Conservation (phyloP, 2,888 invertebrate species). For the Drosophila phalerata region DNA sequence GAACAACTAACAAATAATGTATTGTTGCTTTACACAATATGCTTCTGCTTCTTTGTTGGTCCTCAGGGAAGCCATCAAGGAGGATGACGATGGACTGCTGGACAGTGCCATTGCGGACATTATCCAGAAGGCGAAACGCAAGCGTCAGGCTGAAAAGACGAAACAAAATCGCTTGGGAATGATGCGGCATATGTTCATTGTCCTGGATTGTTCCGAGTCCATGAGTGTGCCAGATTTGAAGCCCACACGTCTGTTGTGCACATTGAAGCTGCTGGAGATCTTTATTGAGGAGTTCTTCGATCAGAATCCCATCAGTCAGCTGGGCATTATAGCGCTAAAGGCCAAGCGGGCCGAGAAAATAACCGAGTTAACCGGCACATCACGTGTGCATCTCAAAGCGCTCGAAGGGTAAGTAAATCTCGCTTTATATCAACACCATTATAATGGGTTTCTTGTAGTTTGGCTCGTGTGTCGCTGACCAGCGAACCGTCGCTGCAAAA, state of each 20-base stretch:
- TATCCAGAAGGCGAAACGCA: slow-evolving; percentile 94
- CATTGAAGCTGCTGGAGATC: slow-evolving; percentile 95
- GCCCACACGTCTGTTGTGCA: slow-evolving; percentile 95
- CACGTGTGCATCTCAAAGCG: slow-evolving; percentile 92
- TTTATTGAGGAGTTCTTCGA: slow-evolving; percentile 99
- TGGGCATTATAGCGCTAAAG: slow-evolving; percentile 95
- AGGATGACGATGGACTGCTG: slow-evolving; percentile 97
- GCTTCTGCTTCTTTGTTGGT: not conserved
- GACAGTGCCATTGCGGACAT: slow-evolving; percentile 96
- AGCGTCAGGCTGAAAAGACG: slow-evolving; percentile 89
- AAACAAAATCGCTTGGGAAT: slow-evolving; percentile 96
- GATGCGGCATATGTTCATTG: slow-evolving; percentile 98
- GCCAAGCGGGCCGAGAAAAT: slow-evolving; percentile 98
- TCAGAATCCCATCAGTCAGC: slow-evolving; percentile 99
- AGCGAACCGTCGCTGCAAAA: slow-evolving; percentile 99
- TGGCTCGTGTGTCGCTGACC: slow-evolving; percentile 89
- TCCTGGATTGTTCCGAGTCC: slow-evolving; percentile 96
- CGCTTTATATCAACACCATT: not conserved
- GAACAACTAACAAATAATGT: not conserved
- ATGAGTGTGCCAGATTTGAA: slow-evolving; percentile 98
- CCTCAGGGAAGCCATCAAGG: slow-evolving; percentile 96
- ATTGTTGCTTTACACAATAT: not conserved
- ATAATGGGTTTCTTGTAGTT: slow-evolving; percentile 74
- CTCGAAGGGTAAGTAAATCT: slow-evolving; percentile 86
- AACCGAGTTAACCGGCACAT: slow-evolving; percentile 95